These are phyloP conservation scores for Brachymystax lenok DNA, from an alignment of 2,797 vertebrate genomes.

Conservation along the genomic window DNA sequence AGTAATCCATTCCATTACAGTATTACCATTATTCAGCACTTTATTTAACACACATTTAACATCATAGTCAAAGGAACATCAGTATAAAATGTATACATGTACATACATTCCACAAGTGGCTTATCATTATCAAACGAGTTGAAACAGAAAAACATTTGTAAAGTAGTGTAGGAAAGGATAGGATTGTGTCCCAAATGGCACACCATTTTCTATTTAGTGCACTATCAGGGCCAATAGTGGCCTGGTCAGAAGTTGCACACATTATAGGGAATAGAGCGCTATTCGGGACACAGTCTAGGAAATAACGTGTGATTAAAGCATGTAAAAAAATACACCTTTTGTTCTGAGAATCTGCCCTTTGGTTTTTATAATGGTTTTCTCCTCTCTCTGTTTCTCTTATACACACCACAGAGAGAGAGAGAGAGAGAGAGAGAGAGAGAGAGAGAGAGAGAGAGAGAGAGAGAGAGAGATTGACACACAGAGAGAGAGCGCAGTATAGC, in stretches of 20 bases:
- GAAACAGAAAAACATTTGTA: conserved; percentile 23
- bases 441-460: neutral
- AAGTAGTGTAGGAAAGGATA: conserved; percentile 3
- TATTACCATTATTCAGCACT: neutral
- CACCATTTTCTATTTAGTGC: neutral
- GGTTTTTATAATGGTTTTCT: neutral
- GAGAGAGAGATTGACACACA: conserved; percentile 3
- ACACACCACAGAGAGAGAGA: neutral
- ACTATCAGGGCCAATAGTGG: neutral
- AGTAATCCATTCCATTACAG: neutral
- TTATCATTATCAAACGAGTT: conserved; percentile 14
- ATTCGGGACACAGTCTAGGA: neutral
- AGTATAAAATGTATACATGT: conserved; percentile 26
- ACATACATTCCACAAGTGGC: conserved; percentile 41
- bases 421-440: neutral
- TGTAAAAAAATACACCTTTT: conserved; percentile 10
- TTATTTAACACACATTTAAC: neutral
- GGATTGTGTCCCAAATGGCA: conserved; percentile 1
- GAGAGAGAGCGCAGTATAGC: neutral
- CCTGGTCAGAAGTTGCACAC: neutral
- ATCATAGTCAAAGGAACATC: conserved; percentile 15
- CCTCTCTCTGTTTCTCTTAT: neutral
- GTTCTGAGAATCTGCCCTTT: neutral
- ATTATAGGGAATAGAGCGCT: neutral
- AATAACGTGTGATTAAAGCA: conserved; percentile 1